Percentiles rank a stretch among this genome's conserved stretches.
Evolutionary conservation across 2,113 vertebrate genomes (phyloP).

Genomic region (Pangasianodon hypophthalmus): DNA sequence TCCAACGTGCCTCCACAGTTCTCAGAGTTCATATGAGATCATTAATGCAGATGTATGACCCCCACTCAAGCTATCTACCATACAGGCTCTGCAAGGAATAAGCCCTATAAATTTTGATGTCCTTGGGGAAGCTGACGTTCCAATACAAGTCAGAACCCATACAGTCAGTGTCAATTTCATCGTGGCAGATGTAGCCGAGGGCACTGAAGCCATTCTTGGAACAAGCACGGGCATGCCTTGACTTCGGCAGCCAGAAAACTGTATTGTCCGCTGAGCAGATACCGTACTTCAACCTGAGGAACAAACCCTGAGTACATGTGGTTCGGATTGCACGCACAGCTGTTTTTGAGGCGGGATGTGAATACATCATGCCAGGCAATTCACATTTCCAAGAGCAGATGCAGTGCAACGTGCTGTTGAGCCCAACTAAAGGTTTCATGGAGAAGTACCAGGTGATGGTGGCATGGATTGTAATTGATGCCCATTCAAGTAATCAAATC

Average conservation of each 20-base stretch:
- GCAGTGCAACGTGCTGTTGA: too few relatives aligned
- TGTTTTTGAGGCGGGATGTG: too few relatives aligned
- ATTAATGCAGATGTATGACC: constrained; percentile 29
- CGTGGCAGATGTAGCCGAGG: constrained; percentile 26
- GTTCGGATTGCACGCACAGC: too few relatives aligned
- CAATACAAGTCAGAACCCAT: constrained; percentile 10
- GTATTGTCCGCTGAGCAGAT: constrained; percentile 40
- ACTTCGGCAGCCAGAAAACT: constrained; percentile 17
- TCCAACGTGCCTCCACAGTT: too few relatives aligned
- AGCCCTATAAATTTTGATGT: constrained; percentile 17
- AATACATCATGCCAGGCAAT: too few relatives aligned
- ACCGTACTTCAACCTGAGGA: constrained; percentile 8
- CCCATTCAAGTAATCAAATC: too few relatives aligned
- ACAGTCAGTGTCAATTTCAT: constrained; percentile 40
- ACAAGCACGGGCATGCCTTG: constrained; percentile 24
- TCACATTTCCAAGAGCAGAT: too few relatives aligned
- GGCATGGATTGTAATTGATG: neutral
- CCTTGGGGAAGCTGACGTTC: constrained; percentile 14
- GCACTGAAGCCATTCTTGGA: constrained; percentile 37
- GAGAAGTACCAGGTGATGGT: constrained; percentile 28
- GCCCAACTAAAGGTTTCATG: constrained; percentile 17
- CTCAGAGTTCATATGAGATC: constrained; percentile 11
- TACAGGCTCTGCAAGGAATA: constrained; percentile 29
- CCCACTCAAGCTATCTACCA: constrained; percentile 20
- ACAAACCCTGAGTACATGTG: neutral